These are phyloP conservation scores for Chrysomallon squamiferum DNA, from an alignment of 1,140 invertebrate genomes.

Conservation along the genomic window DNA sequence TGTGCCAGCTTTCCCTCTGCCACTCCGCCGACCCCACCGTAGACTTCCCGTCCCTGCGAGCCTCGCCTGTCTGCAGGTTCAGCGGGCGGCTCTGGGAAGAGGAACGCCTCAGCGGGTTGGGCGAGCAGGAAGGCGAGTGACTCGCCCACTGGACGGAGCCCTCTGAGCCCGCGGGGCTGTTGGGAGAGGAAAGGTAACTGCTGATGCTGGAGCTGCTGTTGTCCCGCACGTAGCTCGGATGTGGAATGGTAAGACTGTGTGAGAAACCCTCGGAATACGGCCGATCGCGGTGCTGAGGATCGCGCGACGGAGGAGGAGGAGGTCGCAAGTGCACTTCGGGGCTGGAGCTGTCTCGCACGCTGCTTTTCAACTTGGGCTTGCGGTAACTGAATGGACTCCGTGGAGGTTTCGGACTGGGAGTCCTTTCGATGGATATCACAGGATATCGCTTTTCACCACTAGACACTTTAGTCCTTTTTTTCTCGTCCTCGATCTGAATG, in stretches of 20 bases:
- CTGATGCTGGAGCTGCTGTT: slow-evolving; percentile 35
- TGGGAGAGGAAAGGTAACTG: slow-evolving; percentile 29
- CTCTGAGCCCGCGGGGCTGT: slow-evolving; percentile 30
- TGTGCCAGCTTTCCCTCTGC: slow-evolving; percentile 33
- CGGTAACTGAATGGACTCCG: slow-evolving; percentile 12
- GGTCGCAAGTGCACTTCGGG: slow-evolving; percentile 27
- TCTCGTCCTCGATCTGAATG: slow-evolving; percentile 7
- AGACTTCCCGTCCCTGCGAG: slow-evolving; percentile 5
- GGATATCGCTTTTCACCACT: slow-evolving; percentile 15
- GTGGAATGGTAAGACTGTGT: slow-evolving; percentile 41
- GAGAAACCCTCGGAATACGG: slow-evolving; percentile 33
- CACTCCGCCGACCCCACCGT: slow-evolving; percentile 23
- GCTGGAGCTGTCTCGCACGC: slow-evolving; percentile 18
- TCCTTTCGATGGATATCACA: slow-evolving; percentile 14
- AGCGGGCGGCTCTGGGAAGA: slow-evolving; percentile 8
- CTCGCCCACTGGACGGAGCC: slow-evolving; percentile 28
- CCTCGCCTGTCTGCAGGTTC: slow-evolving; percentile 5
- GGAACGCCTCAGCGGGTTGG: slow-evolving; percentile 16
- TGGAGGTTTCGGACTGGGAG: slow-evolving; percentile 19
- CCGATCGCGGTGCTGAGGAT: slow-evolving; percentile 18
- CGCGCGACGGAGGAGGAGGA: too few relatives aligned
- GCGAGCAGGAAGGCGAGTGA: slow-evolving; percentile 28
- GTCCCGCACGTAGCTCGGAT: slow-evolving; percentile 36
- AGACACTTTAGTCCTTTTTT: slow-evolving; percentile 12
- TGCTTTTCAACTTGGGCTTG: slow-evolving; percentile 28